These are phyloP conservation scores for Amazona guildingii DNA, from an alignment of 2,113 vertebrate species.

Conservation along the genomic window DNA sequence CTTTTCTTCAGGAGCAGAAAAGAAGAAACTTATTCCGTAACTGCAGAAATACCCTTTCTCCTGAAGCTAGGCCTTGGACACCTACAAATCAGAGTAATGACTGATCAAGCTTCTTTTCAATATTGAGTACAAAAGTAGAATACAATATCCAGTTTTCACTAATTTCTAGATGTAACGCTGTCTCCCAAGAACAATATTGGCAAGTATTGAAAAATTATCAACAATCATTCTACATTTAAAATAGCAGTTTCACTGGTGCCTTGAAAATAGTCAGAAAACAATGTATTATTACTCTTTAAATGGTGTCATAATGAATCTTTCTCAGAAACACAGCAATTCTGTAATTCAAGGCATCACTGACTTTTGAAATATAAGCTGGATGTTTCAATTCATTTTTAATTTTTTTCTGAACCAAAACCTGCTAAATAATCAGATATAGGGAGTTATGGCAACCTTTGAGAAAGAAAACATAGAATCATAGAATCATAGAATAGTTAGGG, in stretches of 20 bases:
- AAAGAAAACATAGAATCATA: not conserved
- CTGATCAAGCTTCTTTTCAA: not conserved
- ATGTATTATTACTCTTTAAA: not conserved
- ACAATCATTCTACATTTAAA: not conserved
- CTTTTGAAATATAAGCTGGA: not conserved
- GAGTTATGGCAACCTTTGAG: not conserved
- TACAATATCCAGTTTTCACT: not conserved
- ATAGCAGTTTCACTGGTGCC: not conserved
- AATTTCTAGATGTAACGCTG: not conserved
- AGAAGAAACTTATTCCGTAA: not conserved
- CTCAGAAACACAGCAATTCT: not conserved
- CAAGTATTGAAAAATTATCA: not conserved
- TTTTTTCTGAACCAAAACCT: not conserved
- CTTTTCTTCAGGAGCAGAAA: not conserved
- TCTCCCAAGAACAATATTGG: not conserved
- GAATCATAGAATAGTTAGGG: too few species aligned
- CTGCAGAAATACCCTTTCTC: not conserved
- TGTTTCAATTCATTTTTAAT: not conserved
- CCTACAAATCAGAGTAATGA: not conserved
- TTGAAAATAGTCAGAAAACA: not conserved
- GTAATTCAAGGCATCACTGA: not conserved
- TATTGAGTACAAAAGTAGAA: not conserved
- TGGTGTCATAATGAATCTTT: not conserved
- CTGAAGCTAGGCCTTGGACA: not conserved
- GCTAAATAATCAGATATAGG: not conserved